These are phyloP conservation scores for Psephotus haematonotus DNA, from an alignment of 2,113 vertebrate species.

Conservation along the genomic window DNA sequence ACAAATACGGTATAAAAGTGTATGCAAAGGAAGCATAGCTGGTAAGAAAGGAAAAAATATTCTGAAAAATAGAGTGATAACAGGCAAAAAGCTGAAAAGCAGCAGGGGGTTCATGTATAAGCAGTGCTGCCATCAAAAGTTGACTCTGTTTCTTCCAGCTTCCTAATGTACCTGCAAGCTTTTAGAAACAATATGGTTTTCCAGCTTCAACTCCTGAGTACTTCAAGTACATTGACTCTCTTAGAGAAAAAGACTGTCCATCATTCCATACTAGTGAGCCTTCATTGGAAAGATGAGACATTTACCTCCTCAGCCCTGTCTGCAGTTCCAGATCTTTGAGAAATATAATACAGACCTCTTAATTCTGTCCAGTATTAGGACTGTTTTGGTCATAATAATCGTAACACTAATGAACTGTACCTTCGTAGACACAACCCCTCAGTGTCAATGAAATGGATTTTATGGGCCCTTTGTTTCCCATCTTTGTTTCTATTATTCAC, in stretches of 20 bases:
- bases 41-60: not conserved
- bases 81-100: not conserved
- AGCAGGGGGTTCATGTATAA: rapidly evolving
- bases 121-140: not conserved
- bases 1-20: rapidly evolving
- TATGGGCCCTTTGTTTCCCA: rapidly evolving
- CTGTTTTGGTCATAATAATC: not conserved
- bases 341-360: not conserved
- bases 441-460: not conserved
- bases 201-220: not conserved
- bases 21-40: not conserved
- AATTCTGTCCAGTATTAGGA: not conserved
- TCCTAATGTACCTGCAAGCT: not conserved
- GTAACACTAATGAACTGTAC: not conserved
- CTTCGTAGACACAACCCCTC: not conserved
- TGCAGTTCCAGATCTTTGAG: not conserved
- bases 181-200: not conserved
- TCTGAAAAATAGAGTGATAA: not conserved
- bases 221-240: not conserved
- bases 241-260: not conserved
- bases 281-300: rapidly evolving
- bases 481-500: not conserved
- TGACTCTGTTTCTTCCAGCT: not conserved
- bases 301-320: not conserved
- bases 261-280: not conserved